Base-by-base conservation (phyloP, 1,140 invertebrate genomes). In the Littorina saxatilis region DNA sequence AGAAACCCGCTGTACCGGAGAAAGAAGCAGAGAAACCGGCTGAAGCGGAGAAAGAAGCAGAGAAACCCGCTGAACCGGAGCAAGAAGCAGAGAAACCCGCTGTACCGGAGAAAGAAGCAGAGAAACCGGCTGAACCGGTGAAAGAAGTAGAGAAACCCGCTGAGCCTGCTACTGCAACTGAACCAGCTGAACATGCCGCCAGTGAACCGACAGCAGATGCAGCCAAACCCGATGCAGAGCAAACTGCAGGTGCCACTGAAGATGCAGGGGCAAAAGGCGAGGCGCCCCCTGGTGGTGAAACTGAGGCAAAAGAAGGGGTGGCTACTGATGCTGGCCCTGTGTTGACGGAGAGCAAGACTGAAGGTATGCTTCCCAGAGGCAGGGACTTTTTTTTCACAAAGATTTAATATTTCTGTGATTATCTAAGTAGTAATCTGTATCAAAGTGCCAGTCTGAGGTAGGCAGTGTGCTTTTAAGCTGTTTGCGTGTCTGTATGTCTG, bases 31-130 rank as follows among this genome's bases (percentile, higher is more conserved):
- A 5, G 7, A 47, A 47, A 47, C 7, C 5, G 17, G 43, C 43
- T 9, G 43, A 47, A 47, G 43, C 43, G 43, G 43, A 5, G 7
- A 47, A 47, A 47, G 43, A 47, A 47, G 50, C 63, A 80, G 15
- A 68, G 23, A 66, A 68, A n/a, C n/a, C n/a, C n/a, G n/a, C n/a
- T n/a, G n/a, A n/a, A 47, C 7, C 43, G 43, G 43, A 5, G 7
- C 82, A 82, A 39, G 50, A 17, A 50, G 76, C 74, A 0, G 55
- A 52, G 17, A 74, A 29, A 35, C 76, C n/a, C n/a, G n/a, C 83
- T 61, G 78, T 40, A 81, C 70, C 76, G 29, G 77, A 82, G 27
- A 73, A 58, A 79, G 72, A 75, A 43, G 75, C 27, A 39, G 79
- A 40, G 32, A 43, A 32, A 61, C 32, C 43, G 17, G 43, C 5